Percentiles rank a stretch among this genome's conserved stretches.
Evolutionary conservation across 1,140 invertebrate species (phyloP).

Genomic region (Trinorchestia longiramus): DNA sequence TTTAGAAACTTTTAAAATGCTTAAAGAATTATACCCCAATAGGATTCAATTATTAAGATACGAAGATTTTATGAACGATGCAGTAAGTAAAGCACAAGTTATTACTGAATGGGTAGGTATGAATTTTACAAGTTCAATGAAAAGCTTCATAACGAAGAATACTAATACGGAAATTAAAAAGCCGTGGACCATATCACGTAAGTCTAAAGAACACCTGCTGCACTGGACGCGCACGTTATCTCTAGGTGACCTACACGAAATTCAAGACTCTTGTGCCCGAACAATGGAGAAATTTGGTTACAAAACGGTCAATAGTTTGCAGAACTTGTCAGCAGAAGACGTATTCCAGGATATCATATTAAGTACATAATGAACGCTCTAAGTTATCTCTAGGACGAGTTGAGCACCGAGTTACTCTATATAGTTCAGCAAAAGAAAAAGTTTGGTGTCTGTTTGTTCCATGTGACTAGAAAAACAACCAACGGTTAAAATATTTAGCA

Average conservation of each 20-base stretch:
- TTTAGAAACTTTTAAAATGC: constrained; percentile 79
- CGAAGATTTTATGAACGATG: constrained; percentile 85
- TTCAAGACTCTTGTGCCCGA: constrained; percentile 59
- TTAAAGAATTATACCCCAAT: constrained; percentile 79
- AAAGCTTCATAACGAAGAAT: constrained; percentile 82
- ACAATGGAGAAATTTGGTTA: constrained; percentile 66
- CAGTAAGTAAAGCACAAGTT: constrained; percentile 78
- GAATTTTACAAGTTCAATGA: constrained; percentile 78
- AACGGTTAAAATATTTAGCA: neutral
- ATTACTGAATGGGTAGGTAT: constrained; percentile 83
- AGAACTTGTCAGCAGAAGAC: constrained; percentile 52
- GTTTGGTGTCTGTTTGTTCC: neutral
- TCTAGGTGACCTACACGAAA: constrained; percentile 56
- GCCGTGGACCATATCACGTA: constrained; percentile 85
- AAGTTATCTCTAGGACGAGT: neutral
- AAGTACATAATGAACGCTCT: neutral
- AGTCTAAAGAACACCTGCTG: constrained; percentile 75
- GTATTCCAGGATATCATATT: constrained; percentile 57
- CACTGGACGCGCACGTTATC: constrained; percentile 65
- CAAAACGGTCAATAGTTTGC: constrained; percentile 51
- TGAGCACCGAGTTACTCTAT: neutral
- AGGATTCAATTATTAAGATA: constrained; percentile 84
- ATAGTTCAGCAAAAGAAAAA: neutral
- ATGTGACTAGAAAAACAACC: neutral
- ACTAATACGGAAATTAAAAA: constrained; percentile 83